Evolutionary conservation across 2,113 vertebrate species (phyloP).

Genomic region (Pterocles burchelli): DNA sequence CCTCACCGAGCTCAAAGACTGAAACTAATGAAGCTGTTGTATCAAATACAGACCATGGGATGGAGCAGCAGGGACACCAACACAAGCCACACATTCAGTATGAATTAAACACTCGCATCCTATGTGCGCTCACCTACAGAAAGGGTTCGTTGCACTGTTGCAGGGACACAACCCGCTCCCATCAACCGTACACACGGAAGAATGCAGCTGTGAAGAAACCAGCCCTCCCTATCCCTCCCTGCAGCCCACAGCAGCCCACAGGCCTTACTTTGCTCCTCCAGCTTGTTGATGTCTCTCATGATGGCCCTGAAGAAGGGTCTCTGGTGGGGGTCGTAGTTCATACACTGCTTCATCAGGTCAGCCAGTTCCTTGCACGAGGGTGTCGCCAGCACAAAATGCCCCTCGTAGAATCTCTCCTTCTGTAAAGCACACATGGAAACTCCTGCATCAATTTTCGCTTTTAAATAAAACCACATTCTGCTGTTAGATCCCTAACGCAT

Average conservation of each 20-base stretch:
- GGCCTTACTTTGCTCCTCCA: slow-evolving; percentile 88
- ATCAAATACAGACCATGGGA: neutral
- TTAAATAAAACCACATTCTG: neutral
- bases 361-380: slow-evolving; percentile 92
- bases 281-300: slow-evolving; percentile 92
- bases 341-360: slow-evolving; percentile 95
- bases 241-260: rapidly evolving
- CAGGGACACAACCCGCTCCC: neutral
- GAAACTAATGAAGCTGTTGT: neutral
- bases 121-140: rapidly evolving
- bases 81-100: neutral
- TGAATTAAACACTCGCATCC: neutral
- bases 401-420: slow-evolving; percentile 95
- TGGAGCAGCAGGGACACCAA: neutral
- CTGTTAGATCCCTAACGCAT: rapidly evolving
- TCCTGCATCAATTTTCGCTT: neutral
- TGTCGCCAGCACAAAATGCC: slow-evolving; percentile 84
- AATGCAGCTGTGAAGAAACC: neutral
- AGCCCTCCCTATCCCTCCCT: neutral
- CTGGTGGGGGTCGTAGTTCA: slow-evolving; percentile 95
- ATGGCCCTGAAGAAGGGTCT: slow-evolving; percentile 97
- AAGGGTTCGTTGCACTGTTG: no score
- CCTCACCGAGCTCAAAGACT: neutral
- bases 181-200: no score
- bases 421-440: slow-evolving; percentile 53